phyloP scores from a whole-genome alignment of 2,888 invertebrate species.

The Punctoribates punctum region DNA sequence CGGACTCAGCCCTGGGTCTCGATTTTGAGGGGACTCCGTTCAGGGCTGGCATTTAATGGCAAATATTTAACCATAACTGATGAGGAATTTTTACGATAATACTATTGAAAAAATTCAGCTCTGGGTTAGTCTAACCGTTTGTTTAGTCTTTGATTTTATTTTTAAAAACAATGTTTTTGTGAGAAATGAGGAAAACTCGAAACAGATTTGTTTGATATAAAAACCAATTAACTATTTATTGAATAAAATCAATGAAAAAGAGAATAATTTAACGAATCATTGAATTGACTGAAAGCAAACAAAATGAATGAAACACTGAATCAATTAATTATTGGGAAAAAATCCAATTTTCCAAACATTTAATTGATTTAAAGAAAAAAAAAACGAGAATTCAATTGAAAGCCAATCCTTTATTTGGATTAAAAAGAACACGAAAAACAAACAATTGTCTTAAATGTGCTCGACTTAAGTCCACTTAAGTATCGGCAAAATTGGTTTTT shows the following conservation, averaged over 20 bases:
- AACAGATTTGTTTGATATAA: too few species aligned
- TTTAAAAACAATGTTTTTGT: too few species aligned
- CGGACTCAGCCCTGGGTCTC: conserved; percentile 1
- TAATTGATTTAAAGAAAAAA: background rate
- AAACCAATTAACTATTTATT: too few species aligned
- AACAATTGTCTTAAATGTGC: background rate
- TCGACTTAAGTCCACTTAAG: background rate
- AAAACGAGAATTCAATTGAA: background rate
- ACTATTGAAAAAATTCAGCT: too few species aligned
- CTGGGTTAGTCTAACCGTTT: too few species aligned
- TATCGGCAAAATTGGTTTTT: background rate
- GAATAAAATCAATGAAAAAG: background rate
- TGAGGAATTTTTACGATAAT: too few species aligned
- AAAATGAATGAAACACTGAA: background rate
- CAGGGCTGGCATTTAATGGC: too few species aligned
- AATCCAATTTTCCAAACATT: background rate
- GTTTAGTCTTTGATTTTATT: too few species aligned
- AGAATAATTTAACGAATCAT: background rate
- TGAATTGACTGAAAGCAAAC: background rate
- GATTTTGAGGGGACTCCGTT: background rate
- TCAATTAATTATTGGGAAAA: background rate
- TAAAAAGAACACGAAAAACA: background rate
- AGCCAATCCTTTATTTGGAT: background rate
- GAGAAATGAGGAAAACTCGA: too few species aligned
- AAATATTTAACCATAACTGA: too few species aligned